These are phyloP conservation scores for Apamea anceps DNA, from an alignment of 2,888 invertebrate genomes.

Conservation along the genomic window DNA sequence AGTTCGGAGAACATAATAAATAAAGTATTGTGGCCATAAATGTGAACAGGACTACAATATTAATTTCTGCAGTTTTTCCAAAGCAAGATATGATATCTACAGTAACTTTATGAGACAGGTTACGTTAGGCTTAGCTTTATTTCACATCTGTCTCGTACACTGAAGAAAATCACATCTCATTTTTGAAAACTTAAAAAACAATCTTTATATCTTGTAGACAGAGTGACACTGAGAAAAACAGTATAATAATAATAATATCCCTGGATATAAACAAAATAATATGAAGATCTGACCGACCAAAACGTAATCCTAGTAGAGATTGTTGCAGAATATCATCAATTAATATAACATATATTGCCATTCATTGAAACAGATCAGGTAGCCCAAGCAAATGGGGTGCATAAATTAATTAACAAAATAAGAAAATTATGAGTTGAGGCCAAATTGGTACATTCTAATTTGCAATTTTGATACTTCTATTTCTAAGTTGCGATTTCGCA, in stretches of 20 bases:
- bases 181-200: not conserved
- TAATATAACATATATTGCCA: not conserved
- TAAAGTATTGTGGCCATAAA: constrained; percentile 37
- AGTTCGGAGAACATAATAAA: constrained; percentile 36
- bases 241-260: too few species aligned
- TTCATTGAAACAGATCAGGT: constrained; percentile 29
- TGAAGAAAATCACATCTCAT: not conserved
- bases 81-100: not conserved
- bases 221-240: not conserved
- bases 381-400: constrained; percentile 10
- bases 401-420: constrained; percentile 33
- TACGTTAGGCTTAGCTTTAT: not conserved
- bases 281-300: not conserved
- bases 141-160: not conserved
- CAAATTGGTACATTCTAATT: constrained; percentile 23
- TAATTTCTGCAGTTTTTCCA: constrained; percentile 11
- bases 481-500: constrained; percentile 3
- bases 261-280: not conserved
- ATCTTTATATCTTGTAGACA: not conserved
- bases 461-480: constrained; percentile 10
- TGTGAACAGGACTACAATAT: constrained; percentile 6
- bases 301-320: constrained; percentile 1
- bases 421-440: constrained; percentile 13
- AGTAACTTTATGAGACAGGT: not conserved
- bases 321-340: not conserved